Conservation (phyloP, 2,888 invertebrate genomes). For the Alloscopus bannaensis region DNA sequence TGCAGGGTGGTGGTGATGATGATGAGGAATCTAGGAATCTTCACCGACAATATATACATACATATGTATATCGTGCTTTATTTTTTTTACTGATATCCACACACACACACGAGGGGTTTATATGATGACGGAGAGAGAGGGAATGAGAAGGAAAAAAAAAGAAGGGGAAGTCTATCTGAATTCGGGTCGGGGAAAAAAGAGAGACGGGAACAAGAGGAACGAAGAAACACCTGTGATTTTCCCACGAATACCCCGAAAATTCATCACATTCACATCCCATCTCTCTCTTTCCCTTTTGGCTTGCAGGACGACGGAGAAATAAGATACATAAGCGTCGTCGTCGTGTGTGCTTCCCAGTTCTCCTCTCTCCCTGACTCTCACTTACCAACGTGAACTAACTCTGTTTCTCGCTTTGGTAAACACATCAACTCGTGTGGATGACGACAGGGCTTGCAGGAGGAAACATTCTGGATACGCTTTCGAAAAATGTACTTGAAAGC, state of each 20-base stretch:
- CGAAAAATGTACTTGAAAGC: too few species aligned
- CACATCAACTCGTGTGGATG: too few species aligned
- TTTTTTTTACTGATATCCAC: too few species aligned
- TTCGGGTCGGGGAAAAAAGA: slow-evolving; percentile 67
- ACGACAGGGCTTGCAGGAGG: too few species aligned
- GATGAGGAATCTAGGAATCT: too few species aligned
- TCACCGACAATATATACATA: too few species aligned
- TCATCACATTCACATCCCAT: slow-evolving; percentile 71
- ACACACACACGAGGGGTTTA: too few species aligned
- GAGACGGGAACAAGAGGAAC: slow-evolving; percentile 69
- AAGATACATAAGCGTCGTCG: slow-evolving; percentile 19
- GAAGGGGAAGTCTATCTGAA: slow-evolving; percentile 58
- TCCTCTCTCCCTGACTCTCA: slow-evolving; percentile 38
- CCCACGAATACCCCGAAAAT: slow-evolving; percentile 72
- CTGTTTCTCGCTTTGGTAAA: slow-evolving; percentile 11
- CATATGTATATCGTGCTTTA: too few species aligned
- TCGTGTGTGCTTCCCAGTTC: not conserved
- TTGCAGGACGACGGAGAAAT: slow-evolving; percentile 38
- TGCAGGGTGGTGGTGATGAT: too few species aligned
- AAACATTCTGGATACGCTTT: too few species aligned
- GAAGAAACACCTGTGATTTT: slow-evolving; percentile 70
- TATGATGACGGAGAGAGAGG: slow-evolving; percentile 46
- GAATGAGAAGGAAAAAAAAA: slow-evolving; percentile 28
- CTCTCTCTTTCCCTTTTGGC: slow-evolving; percentile 51
- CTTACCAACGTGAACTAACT: slow-evolving; percentile 31